phyloP scores from a whole-genome alignment of 2,113 vertebrate genomes.

The Dendropsophus ebraccatus region DNA sequence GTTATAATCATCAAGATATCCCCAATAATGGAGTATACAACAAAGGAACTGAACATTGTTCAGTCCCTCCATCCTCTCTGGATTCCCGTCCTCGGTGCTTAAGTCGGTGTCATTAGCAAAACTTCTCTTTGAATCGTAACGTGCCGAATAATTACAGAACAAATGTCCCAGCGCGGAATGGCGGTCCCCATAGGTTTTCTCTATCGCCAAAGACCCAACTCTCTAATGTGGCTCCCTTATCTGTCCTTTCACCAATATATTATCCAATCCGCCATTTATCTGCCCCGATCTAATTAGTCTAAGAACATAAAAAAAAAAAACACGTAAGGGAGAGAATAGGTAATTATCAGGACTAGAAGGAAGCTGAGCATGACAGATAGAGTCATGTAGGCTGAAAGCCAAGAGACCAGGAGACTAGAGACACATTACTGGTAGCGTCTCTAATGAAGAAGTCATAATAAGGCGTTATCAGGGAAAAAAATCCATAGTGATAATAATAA shows the following conservation, averaged over 20 bases:
- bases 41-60: not conserved
- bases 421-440: not conserved
- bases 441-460: slow-evolving; percentile 28
- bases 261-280: slow-evolving; percentile 13
- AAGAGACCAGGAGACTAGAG: slow-evolving; percentile 15
- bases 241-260: slow-evolving; percentile 22
- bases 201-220: not conserved
- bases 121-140: slow-evolving; percentile 14
- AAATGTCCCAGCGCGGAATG: not conserved
- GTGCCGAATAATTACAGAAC: slow-evolving; percentile 14
- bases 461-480: not conserved
- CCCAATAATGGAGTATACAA: too few relatives aligned
- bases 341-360: slow-evolving; percentile 21
- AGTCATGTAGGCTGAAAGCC: slow-evolving; percentile 15
- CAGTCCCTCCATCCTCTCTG: not conserved
- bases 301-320: slow-evolving; percentile 29
- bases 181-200: not conserved
- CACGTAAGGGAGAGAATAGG: not conserved
- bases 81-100: too few relatives aligned
- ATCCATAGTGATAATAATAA: slow-evolving; percentile 18
- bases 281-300: slow-evolving; percentile 30
- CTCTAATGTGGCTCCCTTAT: slow-evolving; percentile 12
- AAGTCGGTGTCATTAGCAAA: not conserved
- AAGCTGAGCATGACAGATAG: slow-evolving; percentile 26
- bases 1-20: too few relatives aligned